Conservation (phyloP, 1,140 invertebrate genomes). For the Brachionus manjavacas region DNA sequence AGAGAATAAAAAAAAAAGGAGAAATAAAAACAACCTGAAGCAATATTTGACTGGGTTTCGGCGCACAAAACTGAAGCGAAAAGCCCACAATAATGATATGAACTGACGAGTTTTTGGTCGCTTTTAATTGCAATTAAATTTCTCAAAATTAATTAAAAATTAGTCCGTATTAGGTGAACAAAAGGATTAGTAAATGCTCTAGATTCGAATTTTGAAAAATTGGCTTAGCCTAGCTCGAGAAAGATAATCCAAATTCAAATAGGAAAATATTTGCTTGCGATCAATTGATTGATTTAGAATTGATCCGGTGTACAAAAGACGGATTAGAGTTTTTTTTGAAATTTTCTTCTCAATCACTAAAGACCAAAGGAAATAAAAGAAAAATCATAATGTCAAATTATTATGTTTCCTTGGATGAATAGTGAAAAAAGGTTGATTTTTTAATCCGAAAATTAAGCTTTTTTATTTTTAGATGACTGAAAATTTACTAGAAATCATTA, state of each 20-base stretch:
- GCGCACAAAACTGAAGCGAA: not conserved
- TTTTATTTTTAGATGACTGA: too few species aligned
- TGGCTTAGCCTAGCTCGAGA: not conserved
- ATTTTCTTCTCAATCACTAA: not conserved
- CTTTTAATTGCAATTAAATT: not conserved
- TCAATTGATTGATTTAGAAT: not conserved
- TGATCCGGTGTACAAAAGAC: not conserved
- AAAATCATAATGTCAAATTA: too few species aligned
- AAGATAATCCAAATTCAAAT: not conserved
- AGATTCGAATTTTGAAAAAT: not conserved
- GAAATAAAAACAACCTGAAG: not conserved
- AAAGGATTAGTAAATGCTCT: not conserved
- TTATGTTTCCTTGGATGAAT: too few species aligned
- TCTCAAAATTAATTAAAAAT: constrained; percentile 2
- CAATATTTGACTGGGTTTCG: not conserved
- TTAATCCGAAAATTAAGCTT: too few species aligned
- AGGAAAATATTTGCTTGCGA: not conserved
- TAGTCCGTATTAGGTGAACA: not conserved
- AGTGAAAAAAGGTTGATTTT: too few species aligned
- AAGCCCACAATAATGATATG: not conserved
- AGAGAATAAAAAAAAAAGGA: not conserved
- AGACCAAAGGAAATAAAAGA: too few species aligned
- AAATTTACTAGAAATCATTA: too few species aligned
- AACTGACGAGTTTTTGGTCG: not conserved
- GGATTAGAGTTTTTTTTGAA: not conserved